Evolutionary conservation across 1,140 invertebrate genomes (phyloP).

Genomic region (Brachionus manjavacas): DNA sequence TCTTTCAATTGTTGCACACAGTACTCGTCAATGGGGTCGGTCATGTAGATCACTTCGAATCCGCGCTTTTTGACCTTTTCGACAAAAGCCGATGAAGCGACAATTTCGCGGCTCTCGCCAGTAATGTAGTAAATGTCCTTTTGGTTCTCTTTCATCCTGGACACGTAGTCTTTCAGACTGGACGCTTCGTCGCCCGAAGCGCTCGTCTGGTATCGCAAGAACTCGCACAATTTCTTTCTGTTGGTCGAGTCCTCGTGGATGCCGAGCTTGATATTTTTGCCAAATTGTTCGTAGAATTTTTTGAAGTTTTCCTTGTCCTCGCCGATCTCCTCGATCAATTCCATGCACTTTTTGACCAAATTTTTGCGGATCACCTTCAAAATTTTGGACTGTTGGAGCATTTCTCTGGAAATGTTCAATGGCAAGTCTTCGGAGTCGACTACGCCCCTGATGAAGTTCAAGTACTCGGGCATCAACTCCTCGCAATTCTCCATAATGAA

Average conservation of each 20-base stretch:
- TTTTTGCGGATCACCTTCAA: constrained; percentile 96
- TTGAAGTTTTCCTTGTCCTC: constrained; percentile 97
- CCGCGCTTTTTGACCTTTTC: constrained; percentile 93
- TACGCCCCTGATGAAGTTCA: constrained; percentile 93
- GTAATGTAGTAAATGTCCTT: constrained; percentile 98
- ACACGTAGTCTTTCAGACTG: constrained; percentile 90
- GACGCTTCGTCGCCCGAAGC: constrained; percentile 86
- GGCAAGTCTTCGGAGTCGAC: constrained; percentile 96
- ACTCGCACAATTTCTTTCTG: constrained; percentile 82
- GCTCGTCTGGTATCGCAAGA: constrained; percentile 85
- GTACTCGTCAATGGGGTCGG: constrained; percentile 97
- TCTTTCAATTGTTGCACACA: constrained; percentile 96
- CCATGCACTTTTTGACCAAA: constrained; percentile 95
- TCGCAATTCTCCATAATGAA: constrained; percentile 99
- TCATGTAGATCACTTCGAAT: constrained; percentile 98
- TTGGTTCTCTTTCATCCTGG: constrained; percentile 95
- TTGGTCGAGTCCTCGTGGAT: constrained; percentile 95
- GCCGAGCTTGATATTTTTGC: constrained; percentile 93
- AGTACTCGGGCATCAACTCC: constrained; percentile 93
- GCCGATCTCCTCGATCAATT: constrained; percentile 86
- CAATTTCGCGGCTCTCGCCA: constrained; percentile 87
- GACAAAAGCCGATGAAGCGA: constrained; percentile 92
- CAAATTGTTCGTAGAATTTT: constrained; percentile 97
- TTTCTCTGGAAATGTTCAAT: constrained; percentile 95
- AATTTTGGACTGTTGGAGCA: constrained; percentile 97